Conservation (phyloP, 1,140 invertebrate species). For the Heliconius eleuchia region DNA sequence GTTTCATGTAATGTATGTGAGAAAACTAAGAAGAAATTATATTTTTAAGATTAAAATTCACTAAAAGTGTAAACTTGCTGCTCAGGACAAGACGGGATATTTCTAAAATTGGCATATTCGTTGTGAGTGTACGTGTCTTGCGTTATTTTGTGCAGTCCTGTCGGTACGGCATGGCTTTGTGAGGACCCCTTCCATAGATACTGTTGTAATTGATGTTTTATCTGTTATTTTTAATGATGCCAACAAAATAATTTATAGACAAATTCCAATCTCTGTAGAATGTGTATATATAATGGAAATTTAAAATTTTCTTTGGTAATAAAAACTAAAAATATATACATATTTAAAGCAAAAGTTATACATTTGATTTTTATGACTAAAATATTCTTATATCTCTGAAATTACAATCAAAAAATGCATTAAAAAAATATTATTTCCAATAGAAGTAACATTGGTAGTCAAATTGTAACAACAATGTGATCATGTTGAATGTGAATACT, state of each 20-base stretch:
- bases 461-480: background rate
- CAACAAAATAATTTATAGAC: conserved; percentile 1
- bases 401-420: too few species aligned
- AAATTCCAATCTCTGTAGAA: conserved; percentile 16
- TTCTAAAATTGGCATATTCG: conserved; percentile 38
- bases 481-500: conserved; percentile 30
- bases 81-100: conserved; percentile 31
- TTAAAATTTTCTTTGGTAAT: background rate
- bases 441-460: background rate
- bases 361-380: background rate
- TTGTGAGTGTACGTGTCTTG: conserved; percentile 30
- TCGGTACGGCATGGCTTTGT: conserved; percentile 34
- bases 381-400: background rate
- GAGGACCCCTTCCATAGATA: conserved; percentile 37
- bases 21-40: background rate
- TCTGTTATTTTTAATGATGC: conserved; percentile 31
- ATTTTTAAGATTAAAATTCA: background rate
- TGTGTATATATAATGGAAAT: background rate
- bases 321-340: background rate
- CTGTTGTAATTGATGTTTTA: conserved; percentile 38
- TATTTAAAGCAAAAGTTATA: background rate
- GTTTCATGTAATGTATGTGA: background rate
- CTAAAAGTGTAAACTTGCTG: conserved; percentile 35
- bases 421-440: background rate
- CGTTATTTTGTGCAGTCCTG: conserved; percentile 35